Evolutionary conservation across 2,113 vertebrate species (phyloP).

Genomic region (Macaca fascicularis): DNA sequence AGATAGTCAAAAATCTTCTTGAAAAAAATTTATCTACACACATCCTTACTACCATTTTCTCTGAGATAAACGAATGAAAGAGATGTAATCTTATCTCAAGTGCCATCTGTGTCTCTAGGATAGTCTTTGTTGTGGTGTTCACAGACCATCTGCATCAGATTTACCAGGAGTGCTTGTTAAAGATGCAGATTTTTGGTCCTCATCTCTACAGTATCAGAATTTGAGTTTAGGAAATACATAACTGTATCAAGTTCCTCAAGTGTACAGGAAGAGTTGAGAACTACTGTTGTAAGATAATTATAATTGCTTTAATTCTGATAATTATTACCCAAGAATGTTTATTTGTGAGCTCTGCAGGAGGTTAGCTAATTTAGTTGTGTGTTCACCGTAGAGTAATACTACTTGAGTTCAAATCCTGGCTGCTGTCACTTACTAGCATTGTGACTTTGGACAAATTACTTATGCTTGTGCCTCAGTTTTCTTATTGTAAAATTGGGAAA

Average conservation of each 20-base stretch:
- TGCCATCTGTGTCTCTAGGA: neutral
- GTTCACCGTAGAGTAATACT: neutral
- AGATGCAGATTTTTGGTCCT: neutral
- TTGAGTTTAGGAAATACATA: neutral
- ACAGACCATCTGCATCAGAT: neutral
- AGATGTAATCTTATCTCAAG: constrained; percentile 5
- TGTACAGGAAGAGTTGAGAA: neutral
- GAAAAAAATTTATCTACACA: constrained; percentile 20
- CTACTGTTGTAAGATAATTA: neutral
- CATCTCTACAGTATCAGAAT: neutral
- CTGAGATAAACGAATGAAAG: constrained; percentile 42
- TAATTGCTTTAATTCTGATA: constrained; percentile 23
- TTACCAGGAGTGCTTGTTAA: neutral
- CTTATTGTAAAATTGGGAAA: constrained; percentile 26
- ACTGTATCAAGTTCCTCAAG: neutral
- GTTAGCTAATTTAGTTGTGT: neutral
- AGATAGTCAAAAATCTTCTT: constrained; percentile 11
- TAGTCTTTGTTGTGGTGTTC: neutral
- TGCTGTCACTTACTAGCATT: neutral
- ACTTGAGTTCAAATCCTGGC: neutral
- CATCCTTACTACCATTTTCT: constrained; percentile 6
- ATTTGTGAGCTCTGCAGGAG: neutral
- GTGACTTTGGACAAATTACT: neutral
- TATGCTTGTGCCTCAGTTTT: constrained; percentile 33
- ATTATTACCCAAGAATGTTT: neutral